These are phyloP conservation scores for Dromiciops gliroides DNA, from an alignment of 2,113 vertebrate species.

Conservation along the genomic window DNA sequence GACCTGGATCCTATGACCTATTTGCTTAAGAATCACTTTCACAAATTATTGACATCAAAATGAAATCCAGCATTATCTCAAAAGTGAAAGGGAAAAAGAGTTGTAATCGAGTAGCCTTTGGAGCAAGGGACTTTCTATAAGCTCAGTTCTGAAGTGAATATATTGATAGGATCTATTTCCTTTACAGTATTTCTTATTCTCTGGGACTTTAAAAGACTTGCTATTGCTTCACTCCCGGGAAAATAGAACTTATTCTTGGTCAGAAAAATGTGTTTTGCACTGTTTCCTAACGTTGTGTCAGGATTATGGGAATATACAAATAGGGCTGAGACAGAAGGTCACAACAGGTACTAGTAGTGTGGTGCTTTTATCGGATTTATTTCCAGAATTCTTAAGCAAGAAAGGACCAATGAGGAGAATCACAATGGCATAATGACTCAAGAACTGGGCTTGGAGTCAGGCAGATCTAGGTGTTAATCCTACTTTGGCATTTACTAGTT, in stretches of 20 bases:
- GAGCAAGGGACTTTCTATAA: slow-evolving; percentile 42
- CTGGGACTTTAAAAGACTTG: background rate
- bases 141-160: slow-evolving; percentile 25
- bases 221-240: background rate
- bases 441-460: background rate
- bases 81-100: background rate
- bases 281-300: background rate
- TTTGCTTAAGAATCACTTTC: slow-evolving; percentile 43
- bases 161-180: slow-evolving; percentile 19
- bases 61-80: slow-evolving; percentile 37
- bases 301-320: background rate
- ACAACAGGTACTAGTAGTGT: background rate
- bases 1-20: background rate
- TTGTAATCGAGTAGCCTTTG: slow-evolving; percentile 27
- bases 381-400: background rate
- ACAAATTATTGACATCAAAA: slow-evolving; percentile 36
- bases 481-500: background rate
- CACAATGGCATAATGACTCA: background rate
- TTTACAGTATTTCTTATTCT: background rate
- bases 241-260: background rate
- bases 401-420: background rate
- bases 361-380: background rate
- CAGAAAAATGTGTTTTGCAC: background rate
- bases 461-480: background rate
- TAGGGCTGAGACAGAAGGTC: background rate